Percentiles rank a stretch among this genome's conserved stretches.
Conservation (phyloP, 2,888 invertebrate species). For the Brachyopa scutellaris region DNA sequence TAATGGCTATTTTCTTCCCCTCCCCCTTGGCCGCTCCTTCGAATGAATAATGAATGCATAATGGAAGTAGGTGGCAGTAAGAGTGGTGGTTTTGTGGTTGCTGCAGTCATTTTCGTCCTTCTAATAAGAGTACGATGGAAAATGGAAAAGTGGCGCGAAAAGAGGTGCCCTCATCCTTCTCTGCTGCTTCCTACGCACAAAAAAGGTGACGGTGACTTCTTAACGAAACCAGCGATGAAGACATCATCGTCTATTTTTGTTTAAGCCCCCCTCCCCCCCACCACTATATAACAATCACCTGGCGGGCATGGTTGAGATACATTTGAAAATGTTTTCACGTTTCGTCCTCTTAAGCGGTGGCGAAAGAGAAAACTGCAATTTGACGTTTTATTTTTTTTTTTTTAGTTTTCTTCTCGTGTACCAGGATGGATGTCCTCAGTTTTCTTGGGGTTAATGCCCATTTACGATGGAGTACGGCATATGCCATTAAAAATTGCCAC, state of each 20-base stretch:
- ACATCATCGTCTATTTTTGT: slow-evolving; percentile 48
- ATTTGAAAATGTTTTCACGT: slow-evolving; percentile 40
- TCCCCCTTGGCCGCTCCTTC: background rate
- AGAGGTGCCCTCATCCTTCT: slow-evolving; percentile 17
- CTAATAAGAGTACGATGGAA: too few relatives aligned
- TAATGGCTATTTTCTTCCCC: slow-evolving; percentile 66
- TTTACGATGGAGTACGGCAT: slow-evolving; percentile 57
- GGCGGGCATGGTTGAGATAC: slow-evolving; percentile 56
- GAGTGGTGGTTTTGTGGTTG: slow-evolving; percentile 50
- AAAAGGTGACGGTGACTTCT: slow-evolving; percentile 45
- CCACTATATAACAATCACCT: slow-evolving; percentile 66
- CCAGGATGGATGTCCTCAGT: slow-evolving; percentile 33
- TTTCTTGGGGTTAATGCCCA: slow-evolving; percentile 65
- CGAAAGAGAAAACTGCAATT: background rate
- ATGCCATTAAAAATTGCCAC: slow-evolving; percentile 66
- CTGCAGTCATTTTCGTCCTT: slow-evolving; percentile 49
- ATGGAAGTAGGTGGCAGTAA: slow-evolving; percentile 67
- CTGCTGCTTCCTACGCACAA: slow-evolving; percentile 4
- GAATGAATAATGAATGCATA: slow-evolving; percentile 68
- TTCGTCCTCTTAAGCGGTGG: background rate
- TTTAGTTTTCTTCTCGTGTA: slow-evolving; percentile 24
- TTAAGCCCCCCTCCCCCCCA: slow-evolving; percentile 34
- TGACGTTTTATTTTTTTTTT: slow-evolving; percentile 3
- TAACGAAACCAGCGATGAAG: background rate
- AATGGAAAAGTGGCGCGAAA: too few relatives aligned